Evolutionary conservation across 2,797 vertebrate species (phyloP).

Genomic region (Syngnathus acus): DNA sequence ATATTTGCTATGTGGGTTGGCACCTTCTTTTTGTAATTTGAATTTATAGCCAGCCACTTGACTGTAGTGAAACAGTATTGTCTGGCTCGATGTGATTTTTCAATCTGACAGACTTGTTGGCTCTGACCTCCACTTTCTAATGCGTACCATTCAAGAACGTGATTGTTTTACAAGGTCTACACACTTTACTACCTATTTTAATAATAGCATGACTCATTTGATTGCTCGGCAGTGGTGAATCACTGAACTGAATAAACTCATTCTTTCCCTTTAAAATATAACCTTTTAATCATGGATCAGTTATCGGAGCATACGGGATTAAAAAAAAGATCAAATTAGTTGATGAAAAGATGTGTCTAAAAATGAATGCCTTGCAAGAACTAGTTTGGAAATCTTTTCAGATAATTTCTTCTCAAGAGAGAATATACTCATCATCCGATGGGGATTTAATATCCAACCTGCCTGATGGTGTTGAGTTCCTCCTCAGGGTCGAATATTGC

Average conservation of each 20-base stretch:
- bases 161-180: neutral
- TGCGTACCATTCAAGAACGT: neutral
- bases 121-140: neutral
- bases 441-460: conserved; percentile 11
- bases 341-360: neutral
- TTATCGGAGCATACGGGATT: neutral
- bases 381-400: neutral
- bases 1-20: neutral
- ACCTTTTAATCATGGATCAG: neutral
- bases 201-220: neutral
- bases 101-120: neutral
- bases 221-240: neutral
- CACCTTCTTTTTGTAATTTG: neutral
- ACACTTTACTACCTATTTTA: neutral
- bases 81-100: neutral
- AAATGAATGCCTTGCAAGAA: neutral
- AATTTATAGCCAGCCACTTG: neutral
- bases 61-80: neutral
- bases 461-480: conserved; percentile 6
- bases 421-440: neutral
- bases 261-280: neutral
- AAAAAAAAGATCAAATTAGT: too few species aligned
- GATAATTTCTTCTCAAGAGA: neutral
- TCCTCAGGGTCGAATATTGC: conserved; percentile 19
- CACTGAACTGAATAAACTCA: neutral